Base-by-base conservation (phyloP, 2,797 vertebrate species). In the Lacerta agilis region DNA sequence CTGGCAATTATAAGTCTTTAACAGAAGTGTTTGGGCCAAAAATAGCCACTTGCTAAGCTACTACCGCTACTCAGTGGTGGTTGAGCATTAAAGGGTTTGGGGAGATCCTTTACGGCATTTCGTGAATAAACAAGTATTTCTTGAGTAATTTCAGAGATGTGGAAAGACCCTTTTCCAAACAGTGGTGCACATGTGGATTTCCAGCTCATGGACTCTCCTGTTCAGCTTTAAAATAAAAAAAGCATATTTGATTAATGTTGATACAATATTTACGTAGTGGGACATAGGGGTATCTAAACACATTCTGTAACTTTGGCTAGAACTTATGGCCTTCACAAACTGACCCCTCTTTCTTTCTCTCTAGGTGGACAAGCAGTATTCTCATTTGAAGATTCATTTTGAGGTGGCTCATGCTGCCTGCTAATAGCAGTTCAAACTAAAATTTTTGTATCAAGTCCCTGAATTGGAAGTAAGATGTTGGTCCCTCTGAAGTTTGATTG, bases 131-230 rank as follows among this genome's bases (percentile, higher is more conserved):
- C 81, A 94, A 94, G 94, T 91, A 89, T 91, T 94, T 96, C 81
- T 85, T 89, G 94, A 95, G 87, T 95, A 95, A 96, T 96, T 92
- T 38, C 90, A 94, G 91, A 3, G 82, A 45, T 87, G 86, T 81
- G 92, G 92, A 89, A 95, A 96, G 89, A 93, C 88, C 91, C 92
- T 85, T 91, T 96, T 95, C 58, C 88, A 97, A 97, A 97, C 97
- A 95, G 97, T 97, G 97, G 96, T 96, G 97, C 97, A 98, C 98
- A 97, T 98, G 97, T 97, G 97, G 98, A 98, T 98, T 98, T 98
- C 97, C 97, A 98, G 98, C 97, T 98, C 98, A 98, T 97, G 98
- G 97, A 98, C 97, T 98, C 97, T 97, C 95, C 96, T 96, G 97
- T 97, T 96, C 97, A 98, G 97, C 96, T 97, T 97, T 98, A 97